Evolutionary conservation across 2,797 vertebrate species (phyloP).

Genomic region (Rhinogobio ventralis): DNA sequence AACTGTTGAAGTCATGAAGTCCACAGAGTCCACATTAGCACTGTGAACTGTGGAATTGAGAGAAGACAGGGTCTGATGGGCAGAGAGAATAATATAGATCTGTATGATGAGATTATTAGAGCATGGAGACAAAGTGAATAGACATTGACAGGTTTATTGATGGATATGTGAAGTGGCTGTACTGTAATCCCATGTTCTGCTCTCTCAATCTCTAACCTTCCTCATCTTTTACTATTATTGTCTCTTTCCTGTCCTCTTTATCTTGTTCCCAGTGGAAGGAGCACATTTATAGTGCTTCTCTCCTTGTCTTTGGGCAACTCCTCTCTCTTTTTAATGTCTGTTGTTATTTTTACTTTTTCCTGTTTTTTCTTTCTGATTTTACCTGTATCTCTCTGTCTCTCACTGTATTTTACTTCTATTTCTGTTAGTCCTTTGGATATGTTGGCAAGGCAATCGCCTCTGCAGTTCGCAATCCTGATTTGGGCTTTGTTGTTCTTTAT

Average conservation of each 20-base stretch:
- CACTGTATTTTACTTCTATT: constrained; percentile 12
- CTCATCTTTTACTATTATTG: constrained; percentile 40
- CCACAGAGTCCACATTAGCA: constrained; percentile 5
- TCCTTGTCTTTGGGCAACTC: constrained; percentile 45
- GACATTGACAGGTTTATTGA: constrained; percentile 20
- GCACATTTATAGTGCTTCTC: constrained; percentile 58
- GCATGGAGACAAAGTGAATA: constrained; percentile 7
- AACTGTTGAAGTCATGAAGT: constrained; percentile 18
- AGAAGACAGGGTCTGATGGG: background rate
- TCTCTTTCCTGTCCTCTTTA: constrained; percentile 35
- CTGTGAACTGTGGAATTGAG: constrained; percentile 12
- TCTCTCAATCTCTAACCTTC: constrained; percentile 10
- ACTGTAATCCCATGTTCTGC: constrained; percentile 11
- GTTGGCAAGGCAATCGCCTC: constrained; percentile 67
- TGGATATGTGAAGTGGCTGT: constrained; percentile 19
- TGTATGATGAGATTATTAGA: constrained; percentile 35
- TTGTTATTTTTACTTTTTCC: constrained; percentile 40
- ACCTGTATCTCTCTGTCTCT: background rate
- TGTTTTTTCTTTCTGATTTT: constrained; percentile 29
- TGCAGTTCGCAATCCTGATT: constrained; percentile 40
- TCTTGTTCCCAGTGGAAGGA: constrained; percentile 38
- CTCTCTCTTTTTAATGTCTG: constrained; percentile 37
- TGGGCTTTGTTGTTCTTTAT: constrained; percentile 19
- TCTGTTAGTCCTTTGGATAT: constrained; percentile 44
- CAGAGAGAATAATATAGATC: constrained; percentile 25